Evolutionary conservation across 1,140 invertebrate species (phyloP).

Genomic region (Scaptomyza hsui): DNA sequence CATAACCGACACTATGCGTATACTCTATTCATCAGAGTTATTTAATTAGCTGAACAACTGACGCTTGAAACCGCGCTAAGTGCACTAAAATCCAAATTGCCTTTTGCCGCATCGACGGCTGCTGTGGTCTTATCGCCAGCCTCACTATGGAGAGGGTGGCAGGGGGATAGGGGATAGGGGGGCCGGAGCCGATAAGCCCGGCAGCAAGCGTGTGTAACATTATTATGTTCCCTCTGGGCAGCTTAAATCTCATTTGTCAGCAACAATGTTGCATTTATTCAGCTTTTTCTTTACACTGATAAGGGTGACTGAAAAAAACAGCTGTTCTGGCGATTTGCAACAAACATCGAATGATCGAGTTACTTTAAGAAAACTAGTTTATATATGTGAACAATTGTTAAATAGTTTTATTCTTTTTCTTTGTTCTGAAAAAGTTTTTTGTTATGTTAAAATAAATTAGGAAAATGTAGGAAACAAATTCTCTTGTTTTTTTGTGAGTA

Average conservation of each 20-base stretch:
- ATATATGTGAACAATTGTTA: no score
- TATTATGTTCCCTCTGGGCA: conserved; percentile 35
- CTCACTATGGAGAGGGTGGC: not conserved
- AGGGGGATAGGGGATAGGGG: not conserved
- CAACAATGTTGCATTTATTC: conserved; percentile 30
- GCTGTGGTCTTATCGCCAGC: conserved; percentile 28
- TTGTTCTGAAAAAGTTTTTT: no score
- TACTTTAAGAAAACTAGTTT: no score
- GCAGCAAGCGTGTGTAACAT: conserved; percentile 36
- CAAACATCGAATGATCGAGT: no score
- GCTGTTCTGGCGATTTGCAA: no score
- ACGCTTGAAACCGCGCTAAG: conserved; percentile 30
- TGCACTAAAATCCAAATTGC: conserved; percentile 33
- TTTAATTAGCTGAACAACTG: conserved; percentile 17
- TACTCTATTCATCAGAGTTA: conserved; percentile 9
- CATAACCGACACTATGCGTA: conserved; percentile 17
- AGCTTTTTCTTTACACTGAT: conserved; percentile 1
- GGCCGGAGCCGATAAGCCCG: conserved; percentile 31
- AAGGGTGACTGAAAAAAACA: not conserved
- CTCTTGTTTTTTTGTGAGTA: no score
- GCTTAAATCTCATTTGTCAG: conserved; percentile 3
- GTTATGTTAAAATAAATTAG: no score
- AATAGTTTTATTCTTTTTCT: no score
- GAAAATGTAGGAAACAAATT: no score
- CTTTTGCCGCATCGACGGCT: conserved; percentile 6